These are phyloP conservation scores for Drosophila kanekoi DNA, from an alignment of 2,888 invertebrate species.

Conservation along the genomic window DNA sequence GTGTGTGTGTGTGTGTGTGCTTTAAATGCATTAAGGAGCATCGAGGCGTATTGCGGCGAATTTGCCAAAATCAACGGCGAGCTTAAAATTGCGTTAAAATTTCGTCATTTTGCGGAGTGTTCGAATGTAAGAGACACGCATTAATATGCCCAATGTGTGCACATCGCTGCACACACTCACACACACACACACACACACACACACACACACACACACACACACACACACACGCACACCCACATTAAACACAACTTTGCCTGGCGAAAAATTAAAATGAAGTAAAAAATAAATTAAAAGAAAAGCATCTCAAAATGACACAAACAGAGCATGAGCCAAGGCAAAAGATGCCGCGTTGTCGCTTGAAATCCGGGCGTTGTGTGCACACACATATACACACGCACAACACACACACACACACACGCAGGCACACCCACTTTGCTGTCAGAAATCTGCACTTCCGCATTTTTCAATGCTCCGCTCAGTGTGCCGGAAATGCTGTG, in stretches of 20 bases:
- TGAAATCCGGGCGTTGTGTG: slow-evolving; percentile 26
- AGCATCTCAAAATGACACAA: slow-evolving; percentile 58
- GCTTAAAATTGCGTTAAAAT: slow-evolving; percentile 1
- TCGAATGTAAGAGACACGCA: slow-evolving; percentile 66
- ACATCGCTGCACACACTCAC: not conserved
- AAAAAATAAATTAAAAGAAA: slow-evolving; percentile 39
- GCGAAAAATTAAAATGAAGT: slow-evolving; percentile 9
- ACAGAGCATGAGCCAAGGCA: slow-evolving; percentile 45
- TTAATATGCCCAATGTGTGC: slow-evolving; percentile 63
- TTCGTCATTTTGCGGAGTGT: slow-evolving; percentile 41
- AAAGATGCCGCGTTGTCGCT: slow-evolving; percentile 51
- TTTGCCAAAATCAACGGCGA: slow-evolving; percentile 10
- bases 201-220: slow-evolving; percentile 9
- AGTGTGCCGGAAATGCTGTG: slow-evolving; percentile 69
- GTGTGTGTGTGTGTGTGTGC: slow-evolving; percentile 31
- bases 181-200: slow-evolving; percentile 19
- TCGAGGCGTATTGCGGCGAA: slow-evolving; percentile 11
- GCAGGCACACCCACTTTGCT: slow-evolving; percentile 29
- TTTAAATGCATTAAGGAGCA: slow-evolving; percentile 59
- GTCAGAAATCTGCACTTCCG: slow-evolving; percentile 74
- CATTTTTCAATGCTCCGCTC: slow-evolving; percentile 56
- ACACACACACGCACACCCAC: slow-evolving; percentile 26
- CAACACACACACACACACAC: slow-evolving; percentile 16
- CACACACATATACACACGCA: slow-evolving; percentile 10
- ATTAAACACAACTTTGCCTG: slow-evolving; percentile 46